Evolutionary conservation across 2,797 vertebrate species (phyloP), one percentile per base, ranked within the genome.

Genomic region (Hozukius guyotensis): DNA sequence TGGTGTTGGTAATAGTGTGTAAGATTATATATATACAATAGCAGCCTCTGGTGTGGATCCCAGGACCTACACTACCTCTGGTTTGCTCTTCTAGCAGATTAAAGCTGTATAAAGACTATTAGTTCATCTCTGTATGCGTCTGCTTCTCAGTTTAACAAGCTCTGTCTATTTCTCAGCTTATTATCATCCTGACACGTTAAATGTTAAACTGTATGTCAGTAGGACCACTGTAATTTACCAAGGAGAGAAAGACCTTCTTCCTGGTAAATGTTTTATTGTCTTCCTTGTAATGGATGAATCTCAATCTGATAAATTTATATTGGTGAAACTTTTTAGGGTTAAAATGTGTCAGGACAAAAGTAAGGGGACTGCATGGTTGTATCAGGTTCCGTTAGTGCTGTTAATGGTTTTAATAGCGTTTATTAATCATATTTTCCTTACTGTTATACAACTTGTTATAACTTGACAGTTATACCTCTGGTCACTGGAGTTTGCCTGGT

Each of bases 41-140:
- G 73, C 76, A 75, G n/a, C 73, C 80, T 81, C 85, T 87, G 13
- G 72, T 90, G 83, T 65, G 7, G 27, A 49, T 52, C n/a, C 11
- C 16, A 16, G 52, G 79, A 69, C 20, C 53, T 38, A 2, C 75
- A 0, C 22, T 16, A 42, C 14, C 38, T 42, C 29, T 20, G 27
- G 2, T 64, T 38, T 66, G 7, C 16, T 66, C 12, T 12, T 55
- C 5, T 2, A 18, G 56, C 12, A 66, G 10, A 55, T 62, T n/a
- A 29, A 57, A 70, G 32, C 1, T 61, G 16, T n/a, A 5, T 34
- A 27, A 72, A 49, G 25, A 67, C 5, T 56, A 20, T 46, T n/a
- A 52, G 20, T 38, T 14, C 0, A 71, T 32, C 22, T 32, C 22
- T 56, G 22, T 25, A n/a, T 22, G 14, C 1, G 10, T 42, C 18